Evolutionary conservation across 2,113 vertebrate genomes (phyloP).

Genomic region (Charina bottae): DNA sequence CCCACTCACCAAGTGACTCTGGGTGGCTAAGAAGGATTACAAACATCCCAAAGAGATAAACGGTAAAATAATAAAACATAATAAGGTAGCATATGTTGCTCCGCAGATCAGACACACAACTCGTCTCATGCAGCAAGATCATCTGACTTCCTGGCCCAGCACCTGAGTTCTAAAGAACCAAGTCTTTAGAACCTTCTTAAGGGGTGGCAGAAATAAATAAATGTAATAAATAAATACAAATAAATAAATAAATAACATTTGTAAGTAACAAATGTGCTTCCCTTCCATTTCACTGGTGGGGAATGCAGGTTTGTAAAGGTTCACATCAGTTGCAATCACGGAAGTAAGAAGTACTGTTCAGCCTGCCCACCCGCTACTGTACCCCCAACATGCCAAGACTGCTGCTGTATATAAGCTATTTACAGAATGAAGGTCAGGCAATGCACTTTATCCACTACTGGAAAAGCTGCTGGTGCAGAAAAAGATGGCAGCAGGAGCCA

Average conservation of each 20-base stretch:
- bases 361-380: neutral
- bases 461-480: neutral
- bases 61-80: too few species aligned
- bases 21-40: too few species aligned
- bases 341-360: neutral
- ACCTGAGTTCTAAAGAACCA: too few species aligned
- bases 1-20: too few species aligned
- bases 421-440: conserved; percentile 5
- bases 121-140: too few species aligned
- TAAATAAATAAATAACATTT: neutral
- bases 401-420: conserved; percentile 27
- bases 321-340: neutral
- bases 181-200: too few species aligned
- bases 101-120: too few species aligned
- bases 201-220: too few species aligned
- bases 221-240: neutral
- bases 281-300: neutral
- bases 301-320: neutral
- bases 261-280: conserved; percentile 4
- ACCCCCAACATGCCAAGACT: neutral
- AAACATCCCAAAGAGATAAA: too few species aligned
- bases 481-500: neutral
- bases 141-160: too few species aligned
- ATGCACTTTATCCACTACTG: conserved; percentile 11
- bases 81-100: too few species aligned